These are phyloP conservation scores for Lycaon pictus DNA, from an alignment of 2,113 vertebrate genomes.

Conservation along the genomic window DNA sequence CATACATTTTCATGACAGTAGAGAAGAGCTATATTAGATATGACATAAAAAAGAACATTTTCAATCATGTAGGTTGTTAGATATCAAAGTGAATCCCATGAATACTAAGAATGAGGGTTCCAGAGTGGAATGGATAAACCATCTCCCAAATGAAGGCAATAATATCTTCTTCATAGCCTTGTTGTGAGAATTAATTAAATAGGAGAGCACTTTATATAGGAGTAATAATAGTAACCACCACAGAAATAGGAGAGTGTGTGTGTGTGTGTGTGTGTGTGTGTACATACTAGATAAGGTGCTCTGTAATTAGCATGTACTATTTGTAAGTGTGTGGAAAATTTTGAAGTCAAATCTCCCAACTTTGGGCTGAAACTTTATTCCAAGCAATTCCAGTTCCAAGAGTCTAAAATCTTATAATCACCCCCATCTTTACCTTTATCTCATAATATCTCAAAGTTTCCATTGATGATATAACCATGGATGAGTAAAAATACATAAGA, in stretches of 20 bases:
- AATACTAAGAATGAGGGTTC: not conserved
- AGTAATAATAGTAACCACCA: not conserved
- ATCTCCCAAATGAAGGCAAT: not conserved
- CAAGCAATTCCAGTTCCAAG: not conserved
- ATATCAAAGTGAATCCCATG: not conserved
- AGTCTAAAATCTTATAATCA: not conserved
- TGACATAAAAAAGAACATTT: not conserved
- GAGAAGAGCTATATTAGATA: not conserved
- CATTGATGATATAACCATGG: not conserved
- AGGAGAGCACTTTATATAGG: not conserved
- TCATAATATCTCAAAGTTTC: not conserved
- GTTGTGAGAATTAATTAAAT: not conserved
- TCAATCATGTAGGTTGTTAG: not conserved
- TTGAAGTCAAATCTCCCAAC: not conserved
- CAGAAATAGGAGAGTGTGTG: accelerated
- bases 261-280: not conserved
- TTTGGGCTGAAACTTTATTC: not conserved
- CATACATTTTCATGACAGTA: not conserved
- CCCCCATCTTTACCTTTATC: not conserved
- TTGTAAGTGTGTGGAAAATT: not conserved
- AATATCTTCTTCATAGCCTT: not conserved
- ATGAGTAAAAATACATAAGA: not conserved
- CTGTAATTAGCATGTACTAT: not conserved
- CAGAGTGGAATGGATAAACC: not conserved
- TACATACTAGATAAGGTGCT: not conserved